Evolutionary conservation across 1,140 invertebrate genomes (phyloP), one percentile per base, ranked within the genome.

Genomic region (Battus philenor): DNA sequence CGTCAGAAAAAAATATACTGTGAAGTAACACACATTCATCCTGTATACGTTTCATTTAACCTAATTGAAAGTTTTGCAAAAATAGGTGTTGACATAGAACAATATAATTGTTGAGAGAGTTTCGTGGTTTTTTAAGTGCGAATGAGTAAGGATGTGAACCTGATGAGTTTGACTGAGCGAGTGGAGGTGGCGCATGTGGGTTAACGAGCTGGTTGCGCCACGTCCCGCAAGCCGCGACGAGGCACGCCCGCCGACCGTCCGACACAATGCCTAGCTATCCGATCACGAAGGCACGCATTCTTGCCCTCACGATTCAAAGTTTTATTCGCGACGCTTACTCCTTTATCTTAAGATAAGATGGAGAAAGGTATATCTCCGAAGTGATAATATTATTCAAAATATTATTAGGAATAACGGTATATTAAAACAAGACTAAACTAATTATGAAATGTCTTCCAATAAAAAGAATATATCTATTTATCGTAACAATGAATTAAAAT

Each of bases 181-280:
- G 51, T 46, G 30, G 30, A 26, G 32, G 39, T 36, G 33, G 47
- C 44, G 62, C 59, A 77, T 77, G 73, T 75, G 71, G 73, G 76
- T 75, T 75, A 77, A 75, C 73, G 73, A 77, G 64, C 56, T 45
- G 18, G 47, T 71, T 75, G 64, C 71, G 63, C 57, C 68, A 73
- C 54, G 31, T 32, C 57, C 31, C 47, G 41, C 36, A 47, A 54
- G 49, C 55, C 30, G 39, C 50, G 45, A 32, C 29, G 16, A n/a
- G 12, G 41, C 31, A 26, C 30, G 48, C 46, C 34, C 32, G 32
- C n/a, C 32, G 31, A 3, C 16, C 10, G 34, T 29, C 49, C 45
- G 36, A 36, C 41, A 49, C 44, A 31, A 56, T 39, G 36, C 20
- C 11, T 24, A 24, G 33, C 53, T 55, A 61, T 59, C 60, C 56